phyloP scores from a whole-genome alignment of 2,888 invertebrate species.

The Trachelus troglodyta region DNA sequence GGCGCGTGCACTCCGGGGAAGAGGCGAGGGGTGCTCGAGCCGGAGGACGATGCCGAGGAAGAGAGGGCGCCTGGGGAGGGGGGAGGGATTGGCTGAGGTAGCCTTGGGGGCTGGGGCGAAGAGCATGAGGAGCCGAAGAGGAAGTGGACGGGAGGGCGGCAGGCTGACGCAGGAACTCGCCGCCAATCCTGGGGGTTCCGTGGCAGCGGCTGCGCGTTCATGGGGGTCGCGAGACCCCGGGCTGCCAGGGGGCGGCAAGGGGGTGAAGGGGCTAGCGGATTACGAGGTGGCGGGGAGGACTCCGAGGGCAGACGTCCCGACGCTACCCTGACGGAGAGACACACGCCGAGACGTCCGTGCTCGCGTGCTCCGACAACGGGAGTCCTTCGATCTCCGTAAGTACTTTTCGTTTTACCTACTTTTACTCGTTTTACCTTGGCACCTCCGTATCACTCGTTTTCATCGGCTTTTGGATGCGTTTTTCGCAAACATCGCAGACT shows the following conservation, averaged over 20 bases:
- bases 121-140: conserved; percentile 7
- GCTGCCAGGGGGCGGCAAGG: conserved; percentile 24
- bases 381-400: conserved; percentile 64
- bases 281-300: conserved; percentile 62
- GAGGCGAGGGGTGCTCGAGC: conserved; percentile 11
- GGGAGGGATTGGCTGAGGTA: conserved; percentile 22
- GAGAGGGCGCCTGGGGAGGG: conserved; percentile 18
- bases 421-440: conserved; percentile 19
- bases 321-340: conserved; percentile 65
- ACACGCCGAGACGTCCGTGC: conserved; percentile 63
- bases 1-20: conserved; percentile 33
- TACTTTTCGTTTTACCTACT: conserved; percentile 39
- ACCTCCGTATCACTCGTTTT: neutral
- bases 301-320: conserved; percentile 64
- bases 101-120: conserved; percentile 17
- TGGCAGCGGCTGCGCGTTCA: conserved; percentile 35
- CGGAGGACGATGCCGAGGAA: conserved; percentile 16
- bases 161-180: conserved; percentile 25
- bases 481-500: neutral
- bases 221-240: conserved; percentile 19
- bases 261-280: conserved; percentile 34
- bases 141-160: conserved; percentile 8
- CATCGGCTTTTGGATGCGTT: neutral
- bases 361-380: conserved; percentile 47
- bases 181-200: conserved; percentile 51